Conservation (phyloP, 2,113 vertebrate species). For the Orthonyx spaldingii region DNA sequence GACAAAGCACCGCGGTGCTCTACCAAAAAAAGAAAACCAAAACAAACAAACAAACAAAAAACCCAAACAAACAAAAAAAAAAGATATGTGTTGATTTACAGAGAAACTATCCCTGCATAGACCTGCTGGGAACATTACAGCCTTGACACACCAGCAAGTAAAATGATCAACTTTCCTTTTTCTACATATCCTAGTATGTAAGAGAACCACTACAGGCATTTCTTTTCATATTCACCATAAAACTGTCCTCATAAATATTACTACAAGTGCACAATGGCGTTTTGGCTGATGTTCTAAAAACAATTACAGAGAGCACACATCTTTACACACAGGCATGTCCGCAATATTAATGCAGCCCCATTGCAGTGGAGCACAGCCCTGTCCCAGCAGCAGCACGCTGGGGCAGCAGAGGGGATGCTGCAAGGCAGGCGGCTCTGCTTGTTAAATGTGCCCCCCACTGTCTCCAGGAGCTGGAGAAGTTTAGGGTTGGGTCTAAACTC, state of each 20-base stretch:
- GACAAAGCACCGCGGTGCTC: not conserved
- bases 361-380: not conserved
- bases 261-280: not conserved
- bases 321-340: not conserved
- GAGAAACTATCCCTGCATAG: not conserved
- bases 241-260: not conserved
- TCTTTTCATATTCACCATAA: not conserved
- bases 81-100: not conserved
- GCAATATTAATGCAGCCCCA: not conserved
- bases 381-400: fast-evolving
- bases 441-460: fast-evolving
- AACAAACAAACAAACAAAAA: too few species aligned
- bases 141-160: not conserved
- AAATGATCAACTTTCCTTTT: not conserved
- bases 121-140: not conserved
- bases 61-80: too few species aligned
- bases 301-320: not conserved
- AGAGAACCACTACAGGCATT: not conserved
- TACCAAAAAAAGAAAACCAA: not conserved
- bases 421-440: not conserved
- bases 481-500: not conserved
- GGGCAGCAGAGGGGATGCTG: not conserved
- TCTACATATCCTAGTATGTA: not conserved
- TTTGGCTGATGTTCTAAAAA: not conserved
- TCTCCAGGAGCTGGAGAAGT: not conserved